Evolutionary conservation across 2,113 vertebrate genomes (phyloP).

Genomic region (Promerops cafer): DNA sequence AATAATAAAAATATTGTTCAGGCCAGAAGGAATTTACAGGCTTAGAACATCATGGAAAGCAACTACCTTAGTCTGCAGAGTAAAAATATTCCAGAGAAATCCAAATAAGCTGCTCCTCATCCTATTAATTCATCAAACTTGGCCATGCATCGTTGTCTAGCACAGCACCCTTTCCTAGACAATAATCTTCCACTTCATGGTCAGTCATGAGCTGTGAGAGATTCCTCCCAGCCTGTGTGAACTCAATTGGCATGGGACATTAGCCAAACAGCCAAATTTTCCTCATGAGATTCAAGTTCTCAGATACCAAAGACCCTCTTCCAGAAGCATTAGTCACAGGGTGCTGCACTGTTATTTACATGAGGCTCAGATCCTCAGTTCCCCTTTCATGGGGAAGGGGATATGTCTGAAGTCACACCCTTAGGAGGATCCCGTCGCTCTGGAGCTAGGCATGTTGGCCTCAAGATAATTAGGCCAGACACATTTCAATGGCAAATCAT

Average conservation of each 20-base stretch:
- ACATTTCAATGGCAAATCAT: neutral
- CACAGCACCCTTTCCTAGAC: neutral
- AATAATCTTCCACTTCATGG: neutral
- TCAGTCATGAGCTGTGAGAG: neutral
- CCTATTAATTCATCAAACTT: slow-evolving; percentile 33
- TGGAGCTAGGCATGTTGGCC: neutral
- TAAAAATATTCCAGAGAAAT: neutral
- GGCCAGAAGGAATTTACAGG: slow-evolving; percentile 33
- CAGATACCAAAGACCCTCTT: neutral
- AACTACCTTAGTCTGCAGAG: neutral
- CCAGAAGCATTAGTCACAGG: neutral
- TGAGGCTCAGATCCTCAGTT: neutral
- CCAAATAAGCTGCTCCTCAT: slow-evolving; percentile 4
- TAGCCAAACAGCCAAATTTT: neutral
- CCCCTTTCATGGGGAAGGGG: neutral
- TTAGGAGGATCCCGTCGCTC: neutral
- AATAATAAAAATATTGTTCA: slow-evolving; percentile 37
- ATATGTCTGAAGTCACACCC: neutral
- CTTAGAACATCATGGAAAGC: slow-evolving; percentile 16
- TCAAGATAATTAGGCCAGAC: slow-evolving; percentile 28
- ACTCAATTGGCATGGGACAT: neutral
- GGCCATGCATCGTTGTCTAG: neutral
- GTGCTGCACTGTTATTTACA: neutral
- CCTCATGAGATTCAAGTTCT: neutral
- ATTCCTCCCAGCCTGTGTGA: neutral